Evolutionary conservation across 2,888 invertebrate genomes (phyloP), one percentile per base, ranked within the genome.

Genomic region (Cantharis rustica): DNA sequence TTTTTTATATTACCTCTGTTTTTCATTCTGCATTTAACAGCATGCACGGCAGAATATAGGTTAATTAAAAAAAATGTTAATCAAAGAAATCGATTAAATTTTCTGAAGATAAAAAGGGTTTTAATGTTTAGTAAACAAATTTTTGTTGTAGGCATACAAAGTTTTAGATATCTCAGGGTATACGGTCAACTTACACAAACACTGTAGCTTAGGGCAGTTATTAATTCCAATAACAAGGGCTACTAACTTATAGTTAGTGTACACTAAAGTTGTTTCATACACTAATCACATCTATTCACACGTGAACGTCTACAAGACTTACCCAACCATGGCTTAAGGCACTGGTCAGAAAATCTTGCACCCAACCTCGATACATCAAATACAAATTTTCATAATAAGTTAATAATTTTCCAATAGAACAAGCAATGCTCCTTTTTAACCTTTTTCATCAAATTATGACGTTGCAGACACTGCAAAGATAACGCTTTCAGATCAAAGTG

Each of bases 271-370:
- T 84, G 84, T 81, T 83, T 80, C 81, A 75, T 76, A 75, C 74
- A 84, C 85, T 86, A 87, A 86, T 87, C 86, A 86, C 84, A 83
- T 81, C 86, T 85, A 86, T 86, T 86, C 86, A 85, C 77, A 75
- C 75, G 69, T 69, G 69, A 74, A 71, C 72, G 80, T 79, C 79
- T 78, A 78, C 80, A 81, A 80, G 79, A 81, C 80, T 80, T 73
- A 76, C 72, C 83, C 82, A 83, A 82, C 82, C 84, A 79, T 81
- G 78, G 85, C 85, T 84, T 77, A 79, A 83, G 84, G 85, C 81
- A 81, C 83, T 82, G 85, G 85, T 85, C 85, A 85, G 83, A 47
- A 47, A 83, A 82, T 78, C 79, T 79, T 47, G 47, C 47, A 47
- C 2, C 47, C 47, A 47, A 47, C 47, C 47, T 9, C 47, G n/a